Conservation (phyloP, 2,113 vertebrate species). For the Labeo rohita region DNA sequence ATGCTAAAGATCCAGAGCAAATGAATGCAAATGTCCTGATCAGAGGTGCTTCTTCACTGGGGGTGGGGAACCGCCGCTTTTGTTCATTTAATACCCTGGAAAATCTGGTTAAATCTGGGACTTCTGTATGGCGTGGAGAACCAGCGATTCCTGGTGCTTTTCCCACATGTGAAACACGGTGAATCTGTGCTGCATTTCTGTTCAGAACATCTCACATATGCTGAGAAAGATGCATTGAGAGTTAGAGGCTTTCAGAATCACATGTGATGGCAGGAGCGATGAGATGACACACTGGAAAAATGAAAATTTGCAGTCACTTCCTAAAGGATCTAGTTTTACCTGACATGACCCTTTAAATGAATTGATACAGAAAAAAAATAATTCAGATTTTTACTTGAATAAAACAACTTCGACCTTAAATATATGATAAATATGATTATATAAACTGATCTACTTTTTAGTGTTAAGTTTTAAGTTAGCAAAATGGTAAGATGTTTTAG, state of each 20-base stretch:
- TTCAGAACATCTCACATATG: not conserved
- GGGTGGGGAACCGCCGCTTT: constrained; percentile 64
- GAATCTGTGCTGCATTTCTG: not conserved
- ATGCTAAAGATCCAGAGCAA: constrained; percentile 63
- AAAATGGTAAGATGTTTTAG: too few species aligned
- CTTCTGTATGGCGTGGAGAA: constrained; percentile 24
- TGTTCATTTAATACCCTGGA: constrained; percentile 75
- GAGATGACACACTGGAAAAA: not conserved
- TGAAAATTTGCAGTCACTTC: not conserved
- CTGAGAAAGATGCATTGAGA: not conserved
- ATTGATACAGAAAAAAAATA: not conserved
- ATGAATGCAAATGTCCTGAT: constrained; percentile 70
- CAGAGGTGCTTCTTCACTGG: constrained; percentile 68
- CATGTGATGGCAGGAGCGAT: not conserved
- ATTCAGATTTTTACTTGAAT: not conserved
- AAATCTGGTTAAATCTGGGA: constrained; percentile 75
- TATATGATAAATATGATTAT: too few species aligned
- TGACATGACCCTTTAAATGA: not conserved
- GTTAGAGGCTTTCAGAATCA: not conserved
- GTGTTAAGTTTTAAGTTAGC: not conserved
- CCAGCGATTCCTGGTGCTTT: not conserved
- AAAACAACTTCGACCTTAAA: not conserved
- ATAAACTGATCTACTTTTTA: not conserved
- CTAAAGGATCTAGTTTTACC: not conserved
- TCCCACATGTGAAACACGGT: not conserved